A percentile compares a stretch with the other conserved stretches of the same genome.
Evolutionary conservation across 2,797 vertebrate genomes (phyloP).

Genomic region (Brachyalestes nurse): DNA sequence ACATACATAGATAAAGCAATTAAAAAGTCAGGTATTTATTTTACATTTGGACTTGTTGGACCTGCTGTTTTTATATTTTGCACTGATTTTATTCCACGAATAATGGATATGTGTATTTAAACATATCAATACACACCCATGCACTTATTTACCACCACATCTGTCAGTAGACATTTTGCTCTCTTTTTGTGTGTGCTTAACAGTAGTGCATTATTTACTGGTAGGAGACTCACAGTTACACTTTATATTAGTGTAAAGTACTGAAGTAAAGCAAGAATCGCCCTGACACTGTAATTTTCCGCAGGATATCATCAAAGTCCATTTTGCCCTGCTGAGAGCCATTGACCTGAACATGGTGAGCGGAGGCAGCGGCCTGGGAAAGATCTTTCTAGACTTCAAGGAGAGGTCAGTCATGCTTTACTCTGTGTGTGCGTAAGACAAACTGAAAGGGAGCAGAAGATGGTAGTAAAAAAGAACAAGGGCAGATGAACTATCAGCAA

Average conservation of each 20-base stretch:
- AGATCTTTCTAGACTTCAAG: slow-evolving; percentile 97
- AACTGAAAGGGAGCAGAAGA: neutral
- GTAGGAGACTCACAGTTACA: neutral
- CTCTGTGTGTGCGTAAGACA: neutral
- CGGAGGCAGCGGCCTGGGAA: slow-evolving; percentile 88
- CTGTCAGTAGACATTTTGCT: neutral
- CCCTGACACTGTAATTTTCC: slow-evolving; percentile 23
- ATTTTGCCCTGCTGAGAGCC: slow-evolving; percentile 89
- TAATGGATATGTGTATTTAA: neutral
- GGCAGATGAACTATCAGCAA: neutral
- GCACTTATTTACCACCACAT: neutral
- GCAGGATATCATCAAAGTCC: slow-evolving; percentile 94
- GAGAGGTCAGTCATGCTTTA: slow-evolving; percentile 84
- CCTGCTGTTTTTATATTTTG: no score
- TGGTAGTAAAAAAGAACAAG: neutral
- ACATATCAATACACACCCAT: neutral
- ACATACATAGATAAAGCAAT: no score
- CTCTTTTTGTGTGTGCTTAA: neutral
- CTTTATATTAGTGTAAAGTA: neutral
- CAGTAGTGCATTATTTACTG: neutral
- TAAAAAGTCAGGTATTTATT: neutral
- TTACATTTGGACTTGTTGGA: no score
- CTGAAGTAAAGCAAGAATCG: neutral
- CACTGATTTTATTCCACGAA: neutral
- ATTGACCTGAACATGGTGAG: slow-evolving; percentile 90